Conservation (phyloP, 2,113 vertebrate species). For the Neopipo cinnamomea region DNA sequence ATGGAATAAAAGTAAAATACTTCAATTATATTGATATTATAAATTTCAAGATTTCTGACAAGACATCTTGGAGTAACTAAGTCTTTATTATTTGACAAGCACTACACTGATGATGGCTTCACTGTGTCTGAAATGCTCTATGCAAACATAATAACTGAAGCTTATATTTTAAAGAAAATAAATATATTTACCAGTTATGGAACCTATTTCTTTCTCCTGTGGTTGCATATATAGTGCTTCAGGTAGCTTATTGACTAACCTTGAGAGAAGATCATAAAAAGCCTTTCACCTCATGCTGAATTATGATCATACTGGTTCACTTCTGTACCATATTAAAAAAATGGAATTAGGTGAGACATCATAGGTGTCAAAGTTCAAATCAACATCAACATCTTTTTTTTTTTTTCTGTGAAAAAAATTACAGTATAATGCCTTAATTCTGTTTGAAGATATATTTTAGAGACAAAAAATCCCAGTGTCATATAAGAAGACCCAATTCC, state of each 20-base stretch:
- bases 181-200: background rate
- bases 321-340: background rate
- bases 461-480: background rate
- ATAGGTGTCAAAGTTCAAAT: background rate
- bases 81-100: background rate
- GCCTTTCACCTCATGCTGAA: background rate
- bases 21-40: background rate
- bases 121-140: background rate
- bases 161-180: background rate
- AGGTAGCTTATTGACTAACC: slow-evolving; percentile 15
- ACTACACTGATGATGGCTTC: background rate
- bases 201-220: background rate
- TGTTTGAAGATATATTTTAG: background rate
- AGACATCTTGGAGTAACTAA: background rate
- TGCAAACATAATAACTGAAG: background rate
- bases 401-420: background rate
- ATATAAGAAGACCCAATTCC: background rate
- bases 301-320: background rate
- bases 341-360: background rate
- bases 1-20: background rate
- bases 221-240: background rate
- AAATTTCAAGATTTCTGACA: background rate
- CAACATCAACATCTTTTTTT: background rate
- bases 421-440: background rate
- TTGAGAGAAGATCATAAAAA: slow-evolving; percentile 2